These are phyloP conservation scores for Phenganax subtilis DNA, from an alignment of 92 coral and sea anemone species.

Conservation along the genomic window DNA sequence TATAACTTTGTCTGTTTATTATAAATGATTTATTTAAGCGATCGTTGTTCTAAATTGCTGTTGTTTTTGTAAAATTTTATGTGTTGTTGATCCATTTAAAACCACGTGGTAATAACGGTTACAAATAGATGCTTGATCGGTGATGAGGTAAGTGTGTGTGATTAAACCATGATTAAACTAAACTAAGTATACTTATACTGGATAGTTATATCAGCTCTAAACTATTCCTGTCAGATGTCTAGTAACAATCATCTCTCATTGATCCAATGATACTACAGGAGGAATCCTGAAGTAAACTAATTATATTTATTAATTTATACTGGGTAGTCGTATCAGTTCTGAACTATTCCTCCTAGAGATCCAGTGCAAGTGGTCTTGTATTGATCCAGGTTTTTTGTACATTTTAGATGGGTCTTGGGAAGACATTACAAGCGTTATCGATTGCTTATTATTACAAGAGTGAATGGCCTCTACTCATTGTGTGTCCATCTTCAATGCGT, in stretches of 20 bases:
- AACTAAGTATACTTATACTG: background rate
- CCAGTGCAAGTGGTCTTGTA: no score
- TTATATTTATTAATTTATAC: no score
- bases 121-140: conserved; percentile 71
- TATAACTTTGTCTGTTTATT: background rate
- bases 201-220: no score
- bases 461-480: conserved; percentile 91
- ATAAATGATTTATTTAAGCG: background rate
- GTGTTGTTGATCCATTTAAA: background rate
- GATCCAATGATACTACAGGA: no score
- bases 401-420: conserved; percentile 94
- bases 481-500: conserved; percentile 90
- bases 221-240: no score
- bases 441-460: conserved; percentile 81
- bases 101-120: conserved; percentile 7
- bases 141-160: conserved; percentile 64
- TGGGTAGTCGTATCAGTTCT: no score
- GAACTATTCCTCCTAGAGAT: no score
- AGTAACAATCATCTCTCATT: no score
- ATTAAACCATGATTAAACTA: background rate
- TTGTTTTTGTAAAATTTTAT: background rate
- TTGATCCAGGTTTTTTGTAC: background rate
- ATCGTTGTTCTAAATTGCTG: background rate
- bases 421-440: conserved; percentile 88
- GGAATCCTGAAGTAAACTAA: no score